phyloP scores from a whole-genome alignment of 2,888 invertebrate species.

The Biston stratarius region DNA sequence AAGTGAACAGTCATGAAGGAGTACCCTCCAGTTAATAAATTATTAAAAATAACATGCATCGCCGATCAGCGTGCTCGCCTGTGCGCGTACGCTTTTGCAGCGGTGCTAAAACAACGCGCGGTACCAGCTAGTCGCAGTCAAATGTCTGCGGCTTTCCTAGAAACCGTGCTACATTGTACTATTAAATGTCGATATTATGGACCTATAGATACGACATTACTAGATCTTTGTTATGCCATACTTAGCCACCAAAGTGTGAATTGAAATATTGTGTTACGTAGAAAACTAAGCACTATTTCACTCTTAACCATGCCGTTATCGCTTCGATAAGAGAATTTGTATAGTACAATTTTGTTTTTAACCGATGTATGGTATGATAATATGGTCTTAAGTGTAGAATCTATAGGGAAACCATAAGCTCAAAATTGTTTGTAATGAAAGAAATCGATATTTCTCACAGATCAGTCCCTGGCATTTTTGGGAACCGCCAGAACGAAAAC shows the following conservation, averaged over 20 bases:
- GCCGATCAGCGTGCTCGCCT: slow-evolving; percentile 8
- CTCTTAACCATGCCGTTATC: no score
- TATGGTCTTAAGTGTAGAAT: no score
- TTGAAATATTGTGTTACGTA: no score
- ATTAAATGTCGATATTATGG: background rate
- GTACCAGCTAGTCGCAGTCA: slow-evolving; percentile 14
- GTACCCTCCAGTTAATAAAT: background rate
- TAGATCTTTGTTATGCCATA: no score
- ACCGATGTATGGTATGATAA: no score
- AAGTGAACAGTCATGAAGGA: background rate
- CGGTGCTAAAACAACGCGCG: slow-evolving; percentile 11
- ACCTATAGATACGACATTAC: background rate
- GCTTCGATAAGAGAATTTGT: no score
- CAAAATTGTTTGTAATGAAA: no score
- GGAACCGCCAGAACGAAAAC: slow-evolving; percentile 96
- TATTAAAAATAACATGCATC: background rate
- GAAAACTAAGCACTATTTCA: no score
- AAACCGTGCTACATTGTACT: slow-evolving; percentile 5
- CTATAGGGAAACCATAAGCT: no score
- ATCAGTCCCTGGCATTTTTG: slow-evolving; percentile 98
- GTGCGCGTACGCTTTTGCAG: slow-evolving; percentile 13
- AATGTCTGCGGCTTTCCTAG: slow-evolving; percentile 16
- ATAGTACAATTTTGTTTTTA: no score
- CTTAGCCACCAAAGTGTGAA: no score
- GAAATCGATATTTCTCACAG: slow-evolving; percentile 72